Conservation (phyloP, 1,140 invertebrate genomes). For the Trichonephila clavipes region DNA sequence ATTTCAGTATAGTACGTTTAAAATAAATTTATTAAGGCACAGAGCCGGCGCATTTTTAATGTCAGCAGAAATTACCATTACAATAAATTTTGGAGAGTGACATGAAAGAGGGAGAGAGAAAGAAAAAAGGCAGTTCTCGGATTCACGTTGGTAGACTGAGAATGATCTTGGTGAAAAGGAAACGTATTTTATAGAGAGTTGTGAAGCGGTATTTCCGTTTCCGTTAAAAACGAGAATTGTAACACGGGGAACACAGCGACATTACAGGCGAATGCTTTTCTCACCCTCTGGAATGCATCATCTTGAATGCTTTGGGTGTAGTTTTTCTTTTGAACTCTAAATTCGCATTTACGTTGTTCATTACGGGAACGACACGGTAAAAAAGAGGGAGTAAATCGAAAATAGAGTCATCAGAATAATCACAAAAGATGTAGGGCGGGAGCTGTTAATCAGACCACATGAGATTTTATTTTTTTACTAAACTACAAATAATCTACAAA, state of each 20-base stretch:
- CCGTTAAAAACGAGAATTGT: not conserved
- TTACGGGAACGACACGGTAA: not conserved
- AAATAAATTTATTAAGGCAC: not conserved
- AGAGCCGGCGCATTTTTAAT: not conserved
- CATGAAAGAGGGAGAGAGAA: not conserved
- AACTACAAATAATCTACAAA: no score
- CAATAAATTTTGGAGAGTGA: not conserved
- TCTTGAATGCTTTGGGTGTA: not conserved
- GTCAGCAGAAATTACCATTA: not conserved
- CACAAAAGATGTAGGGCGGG: no score
- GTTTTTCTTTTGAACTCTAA: not conserved
- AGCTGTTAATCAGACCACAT: no score
- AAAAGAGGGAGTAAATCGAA: not conserved
- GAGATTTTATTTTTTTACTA: no score
- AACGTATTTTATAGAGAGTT: conserved; percentile 20
- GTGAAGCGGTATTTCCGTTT: conserved; percentile 62
- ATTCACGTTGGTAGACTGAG: not conserved
- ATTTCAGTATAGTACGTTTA: not conserved
- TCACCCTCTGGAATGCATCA: conserved; percentile 29
- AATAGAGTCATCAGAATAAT: not conserved
- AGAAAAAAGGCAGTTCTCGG: not conserved
- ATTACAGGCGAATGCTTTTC: conserved; percentile 45
- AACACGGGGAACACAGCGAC: not conserved
- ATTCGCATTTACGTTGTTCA: not conserved
- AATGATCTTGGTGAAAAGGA: not conserved